A percentile compares a stretch with the other conserved stretches of the same genome.
These are phyloP conservation scores for Myiothlypis chrysogaster DNA, from an alignment of 2,797 vertebrate genomes.

Conservation along the genomic window DNA sequence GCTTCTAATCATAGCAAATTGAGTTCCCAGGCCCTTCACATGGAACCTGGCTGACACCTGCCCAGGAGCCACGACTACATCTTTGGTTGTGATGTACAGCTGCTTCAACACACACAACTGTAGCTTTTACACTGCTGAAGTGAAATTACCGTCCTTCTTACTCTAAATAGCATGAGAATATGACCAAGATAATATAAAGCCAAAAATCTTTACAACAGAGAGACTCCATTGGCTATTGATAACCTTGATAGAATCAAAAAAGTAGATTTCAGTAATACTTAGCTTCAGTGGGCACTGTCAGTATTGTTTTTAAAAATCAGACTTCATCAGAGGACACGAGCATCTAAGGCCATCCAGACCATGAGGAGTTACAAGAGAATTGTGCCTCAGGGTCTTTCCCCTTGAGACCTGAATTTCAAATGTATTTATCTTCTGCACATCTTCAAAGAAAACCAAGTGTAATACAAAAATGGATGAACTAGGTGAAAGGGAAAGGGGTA, in stretches of 20 bases:
- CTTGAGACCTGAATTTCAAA: not conserved
- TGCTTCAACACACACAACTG: not conserved
- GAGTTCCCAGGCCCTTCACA: not conserved
- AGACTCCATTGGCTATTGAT: not conserved
- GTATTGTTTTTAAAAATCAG: not conserved
- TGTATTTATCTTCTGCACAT: not conserved
- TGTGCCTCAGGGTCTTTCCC: not conserved
- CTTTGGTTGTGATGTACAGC: not conserved
- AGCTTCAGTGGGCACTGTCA: not conserved
- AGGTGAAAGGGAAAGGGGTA: not conserved
- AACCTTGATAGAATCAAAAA: not conserved
- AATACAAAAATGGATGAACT: not conserved
- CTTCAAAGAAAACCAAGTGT: not conserved
- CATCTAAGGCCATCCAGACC: not conserved
- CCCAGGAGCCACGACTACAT: not conserved
- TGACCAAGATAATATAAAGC: not conserved
- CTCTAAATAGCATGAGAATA: not conserved
- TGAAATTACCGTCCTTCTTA: not conserved
- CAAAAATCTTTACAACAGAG: not conserved
- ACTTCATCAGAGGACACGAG: not conserved
- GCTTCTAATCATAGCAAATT: not conserved
- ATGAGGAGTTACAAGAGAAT: not conserved
- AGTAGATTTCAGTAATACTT: not conserved
- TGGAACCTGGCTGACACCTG: not conserved
- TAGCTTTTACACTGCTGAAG: not conserved